Evolutionary conservation across 2,888 invertebrate species (phyloP), one percentile per base, ranked within the genome.

Genomic region (Odontocerum albicorne): DNA sequence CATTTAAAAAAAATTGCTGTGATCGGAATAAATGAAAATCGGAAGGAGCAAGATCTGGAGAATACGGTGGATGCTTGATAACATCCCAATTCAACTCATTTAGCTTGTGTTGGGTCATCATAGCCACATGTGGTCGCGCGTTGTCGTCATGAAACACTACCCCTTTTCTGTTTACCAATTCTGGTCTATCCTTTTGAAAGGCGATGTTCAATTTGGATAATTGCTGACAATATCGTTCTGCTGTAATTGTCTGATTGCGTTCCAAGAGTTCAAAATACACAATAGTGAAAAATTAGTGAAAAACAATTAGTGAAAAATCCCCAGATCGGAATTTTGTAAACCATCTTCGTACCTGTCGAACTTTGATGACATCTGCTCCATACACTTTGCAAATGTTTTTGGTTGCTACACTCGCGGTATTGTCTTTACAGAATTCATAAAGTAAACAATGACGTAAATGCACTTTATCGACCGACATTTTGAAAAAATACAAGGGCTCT

Each of bases 171-270:
- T 49, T 49, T 49, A 49, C 49, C 49, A 49, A 49, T 36, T 49
- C 49, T 49, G 49, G 49, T 49, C 49, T 49, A 49, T 49, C 49
- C 36, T 49, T 49, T 49, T 49, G 39, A 49, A 49, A 39, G 49
- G 39, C 39, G 49, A 49, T 49, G 49, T 21, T 49, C 38, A 49
- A 49, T 49, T 49, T 49, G 36, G 49, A 49, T 49, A 49, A 49
- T 49, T 49, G 49, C 49, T 49, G 49, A 49, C 49, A 49, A 49
- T 49, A 49, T 49, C 49, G 49, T 49, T 49, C 49, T 36, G 49
- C 39, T 49, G 49, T 49, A 49, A 45, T 45, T 45, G 45, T 45
- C 45, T 32, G 45, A 45, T 45, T 45, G 45, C 45, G 33, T 45
- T 45, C 45, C 45, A 45, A 45, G 45, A 45, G 45, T 45, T 45